Base-by-base conservation (phyloP, 2,113 vertebrate genomes). In the Dipodomys spectabilis region DNA sequence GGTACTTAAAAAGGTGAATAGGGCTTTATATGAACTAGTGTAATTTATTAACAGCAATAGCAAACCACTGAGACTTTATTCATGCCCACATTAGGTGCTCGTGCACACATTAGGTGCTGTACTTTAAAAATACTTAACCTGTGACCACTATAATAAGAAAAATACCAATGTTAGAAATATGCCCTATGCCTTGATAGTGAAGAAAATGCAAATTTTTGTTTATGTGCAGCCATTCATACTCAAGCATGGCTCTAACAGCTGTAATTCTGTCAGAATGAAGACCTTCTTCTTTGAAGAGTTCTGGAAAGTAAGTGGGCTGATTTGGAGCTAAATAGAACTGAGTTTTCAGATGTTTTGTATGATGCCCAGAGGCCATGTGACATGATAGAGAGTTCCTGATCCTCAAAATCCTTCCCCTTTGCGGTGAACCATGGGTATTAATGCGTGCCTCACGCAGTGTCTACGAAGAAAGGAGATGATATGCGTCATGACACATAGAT, bases 31-130 rank as follows among this genome's bases (percentile, higher is more conserved):
- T 53, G 39, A 92, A 71, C 82, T 12, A 84, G 20, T 5, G 32
- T 73, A 90, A 94, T 74, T 88, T 92, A 92, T 90, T 93, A 84
- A 60, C 23, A 91, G 25, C 35, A 90, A 30, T n/a, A 89, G 27
- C 53, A 57, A 4, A 57, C 15, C 53, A 57, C 13, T 18, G 53
- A 5, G 49, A 74, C 13, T 88, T 39, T 22, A 73, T 68, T 72
- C 25, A 6, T 25, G 2, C 72, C 45, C 49, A 71, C 69, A 67
- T 16, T 75, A 84, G 23, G 32, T 62, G 19, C 9, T 74, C n/a
- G n/a, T n/a, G 2, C 72, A 53, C 49, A 71, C 69, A 67, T 16
- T 75, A 84, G 23, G 32, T 62, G 19, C 9, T 74, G 75, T 64
- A 88, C 22, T 62, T 9, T 20, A 2, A 75, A 7, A 25, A 18